Evolutionary conservation across 2,113 vertebrate species (phyloP), one percentile per base, ranked within the genome.

Genomic region (Alouatta palliata): DNA sequence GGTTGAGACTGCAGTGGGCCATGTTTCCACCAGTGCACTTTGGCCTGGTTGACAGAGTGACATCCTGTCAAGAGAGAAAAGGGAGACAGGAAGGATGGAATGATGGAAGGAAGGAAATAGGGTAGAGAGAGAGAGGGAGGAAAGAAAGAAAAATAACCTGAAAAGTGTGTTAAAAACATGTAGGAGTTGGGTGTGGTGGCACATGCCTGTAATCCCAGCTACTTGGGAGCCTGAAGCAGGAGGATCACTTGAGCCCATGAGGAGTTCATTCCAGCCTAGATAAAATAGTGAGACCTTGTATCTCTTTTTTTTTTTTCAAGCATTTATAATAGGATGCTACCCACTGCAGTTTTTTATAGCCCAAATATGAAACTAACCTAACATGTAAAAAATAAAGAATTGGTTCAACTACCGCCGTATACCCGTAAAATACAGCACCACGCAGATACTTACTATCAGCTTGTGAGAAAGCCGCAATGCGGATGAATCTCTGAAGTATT

Each of bases 371-470:
- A 64, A 30, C 27, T 64, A 64, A 30, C 30, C 2, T 64, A 30
- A 64, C 30, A 64, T 13, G 11, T 64, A 64, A 64, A 71, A 71
- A 21, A 37, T n/a, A 20, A 71, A 73, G 35, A 43, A 45, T 0
- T n/a, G 76, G 19, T 25, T 85, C 61, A 8, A 8, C 19, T 37
- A 7, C 17, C 32, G 13, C 27, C 13, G 0, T 14, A 35, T 9
- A 0, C 30, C 61, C 71, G 2, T 32, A 3, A 47, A 70, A 35
- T 10, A 43, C 49, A 25, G 1, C 4, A 8, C 25, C 25, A 49
- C 16, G 2, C 32, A 54, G 54, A 76, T 40, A 9, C 2, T 4
- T 4, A 11, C 1, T 13, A 8, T 3, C 30, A 17, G n/a, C 3
- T 13, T 10, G 45, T 1, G 37, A 37, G 32, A 52, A 80, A 58